Evolutionary conservation across 2,113 vertebrate species (phyloP), one percentile per base, ranked within the genome.

Genomic region (Marmota monax): DNA sequence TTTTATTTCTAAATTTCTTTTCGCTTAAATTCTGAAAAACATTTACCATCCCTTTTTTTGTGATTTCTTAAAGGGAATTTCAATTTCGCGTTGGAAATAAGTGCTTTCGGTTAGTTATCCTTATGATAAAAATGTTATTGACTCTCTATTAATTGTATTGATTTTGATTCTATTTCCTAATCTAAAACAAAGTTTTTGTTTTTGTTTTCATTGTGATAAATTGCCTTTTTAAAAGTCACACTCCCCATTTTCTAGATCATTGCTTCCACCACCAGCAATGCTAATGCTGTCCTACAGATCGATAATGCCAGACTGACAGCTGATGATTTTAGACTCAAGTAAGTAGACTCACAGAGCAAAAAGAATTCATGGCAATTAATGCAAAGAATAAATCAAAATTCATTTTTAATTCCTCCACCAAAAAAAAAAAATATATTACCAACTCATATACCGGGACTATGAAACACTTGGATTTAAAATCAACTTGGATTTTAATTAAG

Each of bases 281-380:
- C 99, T 0, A 98, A 98, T 29, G 97, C 98, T 72, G 97, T 99
- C 37, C 84, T 99, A 53, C 98, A 99, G 92, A 98, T 99, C 0
- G 99, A 99, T 70, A 99, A 99, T 2, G 99, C 99, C 96, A 98
- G 98, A 76, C 97, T 99, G 97, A 98, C 99, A 4, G 99, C 99
- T 8, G 99, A 99, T 48, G 99, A 99, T 39, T 99, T 99, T 98
- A 98, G 98, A 92, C 88, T 98, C 94, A 99, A 99, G 99, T 99
- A 97, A 98, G 99, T 92, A 18, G 13, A 7, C 29, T 42, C 25
- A 2, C 25, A 20, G 45, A 39, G 48, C 5, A 5, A 27, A 51
- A 92, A 45, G 23, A 58, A 58, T 37, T 48, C 51, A 18, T 5
- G 14, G 14, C 10, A 16, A 53, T 27, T 42, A 20, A 5, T 32